Base-by-base conservation (phyloP, 2,797 vertebrate genomes). In the Notolabrus celidotus region DNA sequence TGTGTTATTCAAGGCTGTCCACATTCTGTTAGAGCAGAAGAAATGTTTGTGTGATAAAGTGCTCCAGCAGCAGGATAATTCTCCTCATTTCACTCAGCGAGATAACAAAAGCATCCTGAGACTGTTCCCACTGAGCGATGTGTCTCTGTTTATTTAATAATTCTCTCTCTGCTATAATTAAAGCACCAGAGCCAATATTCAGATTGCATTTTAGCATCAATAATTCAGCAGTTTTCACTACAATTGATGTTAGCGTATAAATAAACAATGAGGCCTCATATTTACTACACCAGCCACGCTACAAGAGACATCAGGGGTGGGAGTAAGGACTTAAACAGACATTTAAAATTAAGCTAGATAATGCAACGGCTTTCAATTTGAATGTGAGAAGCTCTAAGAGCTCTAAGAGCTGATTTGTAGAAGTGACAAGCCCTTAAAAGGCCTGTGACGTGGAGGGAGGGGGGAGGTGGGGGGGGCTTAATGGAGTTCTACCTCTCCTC, bases 131-230 rank as follows among this genome's bases (percentile, higher is more conserved):
- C 84, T 71, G 75, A 79, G 80, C 63, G 70, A 84, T 71, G 82
- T 29, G 64, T 83, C 81, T 82, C 86, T 86, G 89, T 92, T 90
- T 93, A 92, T 93, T 94, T 93, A 92, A 93, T 91, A 91, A 93
- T 92, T 92, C 92, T 87, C 80, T 88, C 88, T 82, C 85, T 61
- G 79, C 92, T 92, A 93, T 95, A 94, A 95, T 95, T 95, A 94
- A 94, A 94, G 93, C 90, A 92, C 90, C 83, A 53, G 79, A 84
- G 88, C 93, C 93, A 91, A 94, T 94, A 94, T 94, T 93, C 93
- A 92, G 90, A 93, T 93, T 94, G 93, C 92, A 91, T 94, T 95
- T 94, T 94, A 94, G 89, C 93, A 94, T 95, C 89, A 95, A 95
- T 95, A 94, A 95, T 95, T 93, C 92, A 95, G 89, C 78, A 78